Evolutionary conservation across 2,888 invertebrate genomes (phyloP), one percentile per base, ranked within the genome.

Genomic region (Stomorhina lunata): DNA sequence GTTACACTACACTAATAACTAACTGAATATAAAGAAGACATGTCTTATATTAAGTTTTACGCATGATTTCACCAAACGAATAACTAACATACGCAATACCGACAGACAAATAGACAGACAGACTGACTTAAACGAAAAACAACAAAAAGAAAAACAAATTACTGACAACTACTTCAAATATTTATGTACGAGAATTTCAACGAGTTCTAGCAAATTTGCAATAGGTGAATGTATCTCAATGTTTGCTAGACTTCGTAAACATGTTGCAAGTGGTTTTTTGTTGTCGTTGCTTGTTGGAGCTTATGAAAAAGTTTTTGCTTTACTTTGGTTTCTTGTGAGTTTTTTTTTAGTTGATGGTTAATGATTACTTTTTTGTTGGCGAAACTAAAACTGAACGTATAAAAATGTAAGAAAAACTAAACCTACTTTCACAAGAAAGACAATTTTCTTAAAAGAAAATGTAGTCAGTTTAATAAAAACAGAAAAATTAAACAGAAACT

Each of bases 31-130:
- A 48, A 43, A 48, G 22, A 66, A 48, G 55, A 55, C 71, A 65
- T 71, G 48, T 73, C 29, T 72, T 45, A 37, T 55, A 78, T 81
- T 68, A 78, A 69, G 69, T 78, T 81, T 78, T 65, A 81, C 81
- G 78, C 78, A 81, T 81, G 81, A 78, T 81, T 81, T 78, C 77
- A 63, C 63, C 45, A 0, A 7, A 10, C 10, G 17, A 17, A 29
- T 45, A 43, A 34, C 55, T 45, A 48, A n/a, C n/a, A n/a, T n/a
- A n/a, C n/a, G n/a, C n/a, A n/a, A n/a, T n/a, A n/a, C n/a, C n/a
- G n/a, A n/a, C n/a, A n/a, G n/a, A n/a, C n/a, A n/a, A n/a, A n/a
- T n/a, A n/a, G n/a, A n/a, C n/a, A n/a, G n/a, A n/a, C n/a, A n/a
- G n/a, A n/a, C n/a, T n/a, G n/a, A n/a, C n/a, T n/a, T n/a, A n/a